Percentiles rank a stretch among this genome's conserved stretches.
Conservation (phyloP, 2,797 vertebrate genomes). For the Botia kubotai region DNA sequence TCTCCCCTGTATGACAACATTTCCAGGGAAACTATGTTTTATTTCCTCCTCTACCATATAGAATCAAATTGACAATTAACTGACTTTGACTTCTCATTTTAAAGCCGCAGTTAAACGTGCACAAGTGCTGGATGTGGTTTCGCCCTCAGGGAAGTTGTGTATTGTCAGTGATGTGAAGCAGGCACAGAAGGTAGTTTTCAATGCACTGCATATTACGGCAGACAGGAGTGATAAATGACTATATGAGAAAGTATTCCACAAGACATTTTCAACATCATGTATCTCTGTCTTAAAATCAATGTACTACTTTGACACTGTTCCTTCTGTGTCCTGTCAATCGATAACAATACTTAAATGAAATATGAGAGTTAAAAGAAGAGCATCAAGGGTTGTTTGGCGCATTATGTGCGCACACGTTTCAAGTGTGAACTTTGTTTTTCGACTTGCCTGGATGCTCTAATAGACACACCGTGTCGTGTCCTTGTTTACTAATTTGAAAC, state of each 20-base stretch:
- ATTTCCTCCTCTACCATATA: neutral
- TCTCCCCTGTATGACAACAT: neutral
- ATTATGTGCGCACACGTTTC: constrained; percentile 23
- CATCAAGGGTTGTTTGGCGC: constrained; percentile 29
- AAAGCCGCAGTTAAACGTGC: constrained; percentile 27
- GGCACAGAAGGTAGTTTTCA: constrained; percentile 40
- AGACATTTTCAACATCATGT: constrained; percentile 52
- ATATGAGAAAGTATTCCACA: constrained; percentile 53
- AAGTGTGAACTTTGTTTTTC: constrained; percentile 30
- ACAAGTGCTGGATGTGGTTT: constrained; percentile 14
- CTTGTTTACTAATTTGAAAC: constrained; percentile 31
- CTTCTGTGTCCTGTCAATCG: constrained; percentile 42
- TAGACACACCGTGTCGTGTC: constrained; percentile 17
- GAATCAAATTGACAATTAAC: constrained; percentile 18
- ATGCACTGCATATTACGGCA: constrained; percentile 39
- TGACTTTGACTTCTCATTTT: constrained; percentile 43
- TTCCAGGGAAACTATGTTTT: constrained; percentile 19
- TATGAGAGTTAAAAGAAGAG: constrained; percentile 28
- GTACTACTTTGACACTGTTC: constrained; percentile 33
- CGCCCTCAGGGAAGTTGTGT: constrained; percentile 37
- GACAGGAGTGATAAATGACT: constrained; percentile 53
- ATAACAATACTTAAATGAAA: constrained; percentile 38
- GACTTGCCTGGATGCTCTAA: constrained; percentile 2
- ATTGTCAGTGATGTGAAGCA: constrained; percentile 42
- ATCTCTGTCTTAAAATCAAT: constrained; percentile 59